Conservation (phyloP, 2,797 vertebrate species). For the Eulemur albifrons region DNA sequence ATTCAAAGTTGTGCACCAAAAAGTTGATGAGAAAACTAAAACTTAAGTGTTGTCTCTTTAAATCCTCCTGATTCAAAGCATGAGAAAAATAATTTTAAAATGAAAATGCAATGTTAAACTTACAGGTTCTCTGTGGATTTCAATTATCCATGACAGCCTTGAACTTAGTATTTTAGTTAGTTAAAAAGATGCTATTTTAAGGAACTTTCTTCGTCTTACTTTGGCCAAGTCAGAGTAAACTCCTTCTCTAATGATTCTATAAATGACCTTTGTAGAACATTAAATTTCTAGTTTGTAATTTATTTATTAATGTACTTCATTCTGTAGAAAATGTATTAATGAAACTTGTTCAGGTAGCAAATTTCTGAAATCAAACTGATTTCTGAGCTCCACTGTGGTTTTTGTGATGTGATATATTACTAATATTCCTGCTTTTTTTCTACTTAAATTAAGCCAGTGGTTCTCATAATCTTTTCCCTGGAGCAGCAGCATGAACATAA, state of each 20-base stretch:
- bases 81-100: not conserved
- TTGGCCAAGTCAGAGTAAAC: not conserved
- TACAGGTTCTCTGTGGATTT: not conserved
- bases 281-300: not conserved
- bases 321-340: not conserved
- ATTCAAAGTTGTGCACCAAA: not conserved
- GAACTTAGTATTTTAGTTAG: not conserved
- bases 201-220: not conserved
- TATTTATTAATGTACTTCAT: not conserved
- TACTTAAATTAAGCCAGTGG: not conserved
- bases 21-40: not conserved
- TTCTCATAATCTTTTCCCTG: not conserved
- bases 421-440: not conserved
- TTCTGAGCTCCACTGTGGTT: not conserved
- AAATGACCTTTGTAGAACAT: not conserved
- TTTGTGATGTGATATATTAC: not conserved
- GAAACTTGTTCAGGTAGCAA: not conserved
- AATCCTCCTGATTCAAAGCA: not conserved
- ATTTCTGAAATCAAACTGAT: not conserved
- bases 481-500: not conserved
- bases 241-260: not conserved
- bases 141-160: not conserved
- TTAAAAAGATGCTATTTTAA: not conserved
- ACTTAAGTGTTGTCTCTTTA: not conserved
- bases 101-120: not conserved